Base-by-base conservation (phyloP, 1,140 invertebrate species). In the Monomorium pharaonis region DNA sequence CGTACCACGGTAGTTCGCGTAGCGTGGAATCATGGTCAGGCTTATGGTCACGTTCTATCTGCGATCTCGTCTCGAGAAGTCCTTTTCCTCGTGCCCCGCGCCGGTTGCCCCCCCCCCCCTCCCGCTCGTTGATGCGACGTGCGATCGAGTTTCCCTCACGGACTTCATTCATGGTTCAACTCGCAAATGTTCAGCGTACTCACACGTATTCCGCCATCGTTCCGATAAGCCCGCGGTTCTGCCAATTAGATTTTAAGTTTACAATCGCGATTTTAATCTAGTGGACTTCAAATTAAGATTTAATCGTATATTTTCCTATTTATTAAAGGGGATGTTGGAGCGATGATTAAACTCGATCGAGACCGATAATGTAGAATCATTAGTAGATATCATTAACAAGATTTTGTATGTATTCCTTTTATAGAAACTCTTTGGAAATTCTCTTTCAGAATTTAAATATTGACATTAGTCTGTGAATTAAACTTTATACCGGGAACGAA, bases 11-110 rank as follows among this genome's bases (percentile, higher is more conserved):
- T 33, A 88, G 54, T 70, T 24, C 51, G 33, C n/a, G 37, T 42
- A 83, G 80, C 87, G 27, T 89, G 33, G 69, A 77, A 89, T 89
- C 87, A 83, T 67, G 88, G 78, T 62, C 70, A 47, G 47, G 51
- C 83, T 81, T 74, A 49, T 51, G 87, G 63, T 85, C 83, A 70
- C 60, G 60, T 74, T 58, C 87, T 88, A 88, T 84, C 51, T 70
- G n/a, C 63, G 72, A 88, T 88, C 86, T 88, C 56, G 63, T 88
- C 86, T 88, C 56, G 63, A 37, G 21, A 10, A 58, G 58, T 88
- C 75, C 56, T 77, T 84, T 72, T 62, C 54, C 70, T 37, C 37
- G n/a, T 16, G 44, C n/a, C 56, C n/a, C n/a, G n/a, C n/a, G n/a
- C n/a, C n/a, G n/a, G n/a, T n/a, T n/a, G n/a, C n/a, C n/a, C n/a